Base-by-base conservation (phyloP, 2,113 vertebrate species). In the Mormoops blainvillei region DNA sequence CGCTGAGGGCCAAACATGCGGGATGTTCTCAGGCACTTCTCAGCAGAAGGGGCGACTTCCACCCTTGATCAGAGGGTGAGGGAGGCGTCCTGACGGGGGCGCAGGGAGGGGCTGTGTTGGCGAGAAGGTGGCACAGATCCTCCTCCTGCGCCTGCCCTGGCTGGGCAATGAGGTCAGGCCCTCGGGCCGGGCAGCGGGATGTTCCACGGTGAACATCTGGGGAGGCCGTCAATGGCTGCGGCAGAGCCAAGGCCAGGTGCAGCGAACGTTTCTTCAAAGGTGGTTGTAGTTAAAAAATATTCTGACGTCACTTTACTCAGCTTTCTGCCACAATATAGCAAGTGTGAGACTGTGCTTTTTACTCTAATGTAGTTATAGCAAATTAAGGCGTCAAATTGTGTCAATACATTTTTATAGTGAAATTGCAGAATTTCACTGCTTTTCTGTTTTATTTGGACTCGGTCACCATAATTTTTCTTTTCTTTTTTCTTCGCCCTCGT, bases 391-490 rank as follows among this genome's bases (percentile, higher is more conserved):
- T 90, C 10, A 41, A 12, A 76, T 97, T 87, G 68, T 28, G 24
- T 54, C 87, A 81, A 33, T 50, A 50, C 7, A 19, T 24, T 77
- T 95, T 82, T 4, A 76, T 28, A 94, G 45, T 73, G 85, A 67
- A 89, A 28, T 91, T 92, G 71, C 19, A 94, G 48, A 94, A 65
- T 93, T 87, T 85, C 63, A 48, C 28, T 56, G 67, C 14, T 50
- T 76, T 94, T 81, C 1, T 81, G 2, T 96, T 90, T 94, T 84
- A 36, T 87, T 54, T 95, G 63, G 48, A 84, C 48, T 94, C 67
- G 26, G n/a, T 95, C 24, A 73, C 56, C 48, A 82, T 76, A 88
- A 68, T 1, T 63, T 71, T 56, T 56, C 10, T 84, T 71, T 56
- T 56, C 10, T 84, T 82, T 67, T 12, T 33, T 38, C 50, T 63